Evolutionary conservation across 2,797 vertebrate genomes (phyloP).

Genomic region (Lacerta bilineata): DNA sequence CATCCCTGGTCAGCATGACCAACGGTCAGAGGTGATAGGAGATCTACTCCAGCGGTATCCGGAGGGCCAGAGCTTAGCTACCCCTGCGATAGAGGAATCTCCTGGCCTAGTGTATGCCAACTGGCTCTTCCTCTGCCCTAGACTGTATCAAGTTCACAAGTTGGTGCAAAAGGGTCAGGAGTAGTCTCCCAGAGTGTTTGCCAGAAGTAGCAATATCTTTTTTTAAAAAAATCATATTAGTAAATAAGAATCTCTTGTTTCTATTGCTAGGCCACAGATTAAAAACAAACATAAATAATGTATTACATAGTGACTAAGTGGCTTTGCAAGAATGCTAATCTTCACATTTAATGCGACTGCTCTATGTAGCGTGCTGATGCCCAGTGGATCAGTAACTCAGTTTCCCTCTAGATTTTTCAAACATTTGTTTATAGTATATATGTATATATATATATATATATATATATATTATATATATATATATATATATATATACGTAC

Average conservation of each 20-base stretch:
- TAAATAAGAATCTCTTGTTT: background rate
- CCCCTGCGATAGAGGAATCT: too few relatives aligned
- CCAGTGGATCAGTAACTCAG: background rate
- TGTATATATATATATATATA: conserved; percentile 12
- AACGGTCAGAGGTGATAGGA: too few relatives aligned
- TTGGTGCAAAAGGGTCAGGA: background rate
- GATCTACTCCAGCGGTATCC: too few relatives aligned
- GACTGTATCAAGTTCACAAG: background rate
- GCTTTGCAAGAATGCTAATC: background rate
- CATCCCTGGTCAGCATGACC: too few relatives aligned
- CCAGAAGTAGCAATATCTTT: background rate
- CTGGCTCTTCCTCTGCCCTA: background rate
- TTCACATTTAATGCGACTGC: background rate
- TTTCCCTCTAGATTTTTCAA: background rate
- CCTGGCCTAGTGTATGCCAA: background rate
- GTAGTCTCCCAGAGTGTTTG: background rate
- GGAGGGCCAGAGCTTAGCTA: too few relatives aligned
- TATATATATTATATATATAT: background rate
- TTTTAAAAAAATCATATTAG: background rate
- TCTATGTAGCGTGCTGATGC: background rate
- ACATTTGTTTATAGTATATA: background rate
- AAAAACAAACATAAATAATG: background rate
- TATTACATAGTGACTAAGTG: background rate
- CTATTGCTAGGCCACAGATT: background rate
- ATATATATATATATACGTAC: background rate